These are phyloP conservation scores for Melikaiella ostensackeni DNA, from an alignment of 2,888 invertebrate genomes.

Conservation along the genomic window DNA sequence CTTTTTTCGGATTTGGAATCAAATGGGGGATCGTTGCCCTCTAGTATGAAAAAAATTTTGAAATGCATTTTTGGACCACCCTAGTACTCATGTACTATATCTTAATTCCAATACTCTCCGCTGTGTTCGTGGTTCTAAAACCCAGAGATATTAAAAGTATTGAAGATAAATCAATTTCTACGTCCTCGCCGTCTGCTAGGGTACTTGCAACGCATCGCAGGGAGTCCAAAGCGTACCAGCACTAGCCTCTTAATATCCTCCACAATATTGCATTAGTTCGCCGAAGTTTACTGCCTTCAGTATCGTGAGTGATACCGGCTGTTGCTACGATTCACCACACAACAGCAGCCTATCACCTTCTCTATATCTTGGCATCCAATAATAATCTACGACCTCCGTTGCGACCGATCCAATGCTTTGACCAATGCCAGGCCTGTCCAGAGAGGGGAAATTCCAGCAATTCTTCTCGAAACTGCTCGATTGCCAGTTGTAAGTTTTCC, in stretches of 20 bases:
- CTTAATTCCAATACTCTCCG: constrained; percentile 34
- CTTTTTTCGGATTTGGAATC: too few relatives aligned
- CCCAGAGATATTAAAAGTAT: constrained; percentile 54
- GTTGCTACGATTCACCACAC: constrained; percentile 28
- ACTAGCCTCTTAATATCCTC: constrained; percentile 25
- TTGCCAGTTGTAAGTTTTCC: too few relatives aligned
- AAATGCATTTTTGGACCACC: too few relatives aligned
- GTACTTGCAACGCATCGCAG: constrained; percentile 23
- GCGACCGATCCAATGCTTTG: background rate
- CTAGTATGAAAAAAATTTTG: too few relatives aligned
- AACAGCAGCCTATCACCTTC: background rate
- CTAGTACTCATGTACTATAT: constrained; percentile 4
- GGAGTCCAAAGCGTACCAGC: constrained; percentile 25
- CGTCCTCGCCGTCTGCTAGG: constrained; percentile 45
- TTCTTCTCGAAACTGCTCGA: too few relatives aligned
- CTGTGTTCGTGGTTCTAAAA: background rate
- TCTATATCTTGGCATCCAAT: constrained; percentile 13
- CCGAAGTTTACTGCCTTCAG: constrained; percentile 42
- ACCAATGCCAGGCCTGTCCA: too few relatives aligned
- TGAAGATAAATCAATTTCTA: constrained; percentile 55
- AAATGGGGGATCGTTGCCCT: too few relatives aligned
- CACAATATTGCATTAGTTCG: constrained; percentile 50
- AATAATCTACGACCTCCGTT: constrained; percentile 20
- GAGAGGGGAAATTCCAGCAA: too few relatives aligned
- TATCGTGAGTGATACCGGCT: constrained; percentile 34